Evolutionary conservation across 2,113 vertebrate species (phyloP), one percentile per base, ranked within the genome.

Genomic region (Solea solea): DNA sequence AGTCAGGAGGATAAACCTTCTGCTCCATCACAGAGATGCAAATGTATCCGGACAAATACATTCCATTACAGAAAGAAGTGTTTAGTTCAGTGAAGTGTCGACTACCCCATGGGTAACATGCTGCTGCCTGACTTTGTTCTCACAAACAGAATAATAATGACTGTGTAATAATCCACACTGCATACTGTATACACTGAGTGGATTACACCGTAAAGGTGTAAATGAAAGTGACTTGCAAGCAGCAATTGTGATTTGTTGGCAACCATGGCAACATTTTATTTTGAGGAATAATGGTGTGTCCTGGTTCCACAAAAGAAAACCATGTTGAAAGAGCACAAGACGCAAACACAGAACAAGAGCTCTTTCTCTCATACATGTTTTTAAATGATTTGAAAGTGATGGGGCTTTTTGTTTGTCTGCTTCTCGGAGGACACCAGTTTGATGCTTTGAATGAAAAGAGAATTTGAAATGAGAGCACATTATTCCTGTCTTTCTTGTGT

Each of bases 1-100:
- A 85, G 80, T 77, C 69, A 67, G 69, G 76, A 78, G 81, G 64
- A 82, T 81, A 88, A 88, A 85, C 77, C 64, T 72, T 77, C 56
- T 76, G 51, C 69, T 55, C 39, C 49, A 54, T 72, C 78, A 48
- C 54, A 53, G 39, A 80, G 75, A 87, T 87, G 81, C 72, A 90
- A 92, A 90, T 83, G 46, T 34, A 49, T 78, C 60, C 58, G 27
- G 45, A 74, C 53, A 75, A 83, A 86, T 55, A 49, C 56, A 74
- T 69, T 78, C 61, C 25, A 14, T 67, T 48, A 40, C 69, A 69
- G 60, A 61, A 46, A 82, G 25, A 64, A 49, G 50, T 82, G 65
- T 87, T 85, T 78, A 78, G 78, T 78, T 39, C 64, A 61, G 21
- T 54, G 69, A 77, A 78, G 45, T 74, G 34, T 16, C 55, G 55